Base-by-base conservation (phyloP, 1,140 invertebrate species). In the Bombus superbus region DNA sequence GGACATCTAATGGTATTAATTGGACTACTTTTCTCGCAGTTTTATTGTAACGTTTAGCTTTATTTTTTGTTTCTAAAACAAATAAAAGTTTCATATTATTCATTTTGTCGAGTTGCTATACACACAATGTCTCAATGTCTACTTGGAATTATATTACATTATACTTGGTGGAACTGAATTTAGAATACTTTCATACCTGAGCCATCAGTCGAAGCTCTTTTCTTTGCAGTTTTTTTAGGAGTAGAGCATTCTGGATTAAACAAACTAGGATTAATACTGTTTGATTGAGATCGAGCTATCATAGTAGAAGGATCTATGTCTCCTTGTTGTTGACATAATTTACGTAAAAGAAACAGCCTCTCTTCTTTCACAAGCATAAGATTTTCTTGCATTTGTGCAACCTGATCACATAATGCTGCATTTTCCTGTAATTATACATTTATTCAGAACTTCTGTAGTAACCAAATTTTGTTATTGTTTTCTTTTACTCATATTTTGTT, bases 401-500 rank as follows among this genome's bases (percentile, higher is more conserved):
- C 97, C 96, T 98, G 97, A 96, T 98, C 97, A 94, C 97, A 98
- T 18, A 98, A 90, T 32, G 97, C 97, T 86, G 97, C 97, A 96
- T 98, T 98, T 95, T 98, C 97, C 97, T 98, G 89, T 35, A 94
- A 93, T 88, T 85, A 59, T 28, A 62, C 74, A 35, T 66, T 42
- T 59, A n/a, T 44, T 38, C 35, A 44, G 40, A 35, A 73, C 22
- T 73, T 62, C 75, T 6, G 6, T 32, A 11, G 0, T n/a, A 72
- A 72, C 6, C 1, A 28, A 28, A 77, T 77, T 40, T 28, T n/a
- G 28, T 25, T 53, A 9, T 62, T 28, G 15, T 8, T 69, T 9
- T 22, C 22, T n/a, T 25, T 57, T 11, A 32, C 11, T 35, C 15
- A 10, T 75, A 59, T 95, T 38, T 68, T 64, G 22, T 66, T 75